Percentiles rank a stretch among this genome's conserved stretches.
These are phyloP conservation scores for Dasysyrphus albostriatus DNA, from an alignment of 2,888 invertebrate species.

Conservation along the genomic window DNA sequence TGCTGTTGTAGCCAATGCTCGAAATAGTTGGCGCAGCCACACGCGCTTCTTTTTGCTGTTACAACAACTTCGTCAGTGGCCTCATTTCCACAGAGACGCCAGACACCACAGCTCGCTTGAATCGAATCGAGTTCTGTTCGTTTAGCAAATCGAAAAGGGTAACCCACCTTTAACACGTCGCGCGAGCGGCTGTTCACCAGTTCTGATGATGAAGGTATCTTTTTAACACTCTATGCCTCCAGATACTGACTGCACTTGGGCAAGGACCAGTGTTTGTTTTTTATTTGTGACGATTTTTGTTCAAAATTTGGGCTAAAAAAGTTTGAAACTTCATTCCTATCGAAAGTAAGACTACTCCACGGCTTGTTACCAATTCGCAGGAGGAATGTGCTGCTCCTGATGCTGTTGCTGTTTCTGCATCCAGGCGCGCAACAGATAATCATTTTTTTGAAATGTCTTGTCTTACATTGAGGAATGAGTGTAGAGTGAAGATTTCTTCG, in stretches of 20 bases:
- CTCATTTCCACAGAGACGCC: constrained; percentile 54
- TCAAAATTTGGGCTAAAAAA: constrained; percentile 56
- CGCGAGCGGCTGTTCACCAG: constrained; percentile 46
- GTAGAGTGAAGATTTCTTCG: constrained; percentile 64
- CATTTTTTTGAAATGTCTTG: constrained; percentile 75
- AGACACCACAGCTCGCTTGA: constrained; percentile 55
- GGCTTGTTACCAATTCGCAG: constrained; percentile 70
- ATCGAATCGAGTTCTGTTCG: constrained; percentile 67
- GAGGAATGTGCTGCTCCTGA: constrained; percentile 61
- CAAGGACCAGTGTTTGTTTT: not conserved
- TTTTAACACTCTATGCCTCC: constrained; percentile 56
- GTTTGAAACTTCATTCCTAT: constrained; percentile 55
- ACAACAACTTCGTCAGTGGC: constrained; percentile 60
- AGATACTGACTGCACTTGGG: constrained; percentile 26
- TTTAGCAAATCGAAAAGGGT: constrained; percentile 69
- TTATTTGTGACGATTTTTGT: constrained; percentile 30
- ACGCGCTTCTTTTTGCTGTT: constrained; percentile 62
- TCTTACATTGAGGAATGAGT: constrained; percentile 76
- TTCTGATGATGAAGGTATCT: constrained; percentile 68
- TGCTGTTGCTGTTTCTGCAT: not conserved
- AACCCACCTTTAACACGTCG: constrained; percentile 74
- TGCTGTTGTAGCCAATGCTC: not conserved
- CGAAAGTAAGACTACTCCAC: constrained; percentile 61
- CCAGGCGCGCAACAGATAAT: constrained; percentile 59
- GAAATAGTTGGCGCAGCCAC: constrained; percentile 65